phyloP scores from a whole-genome alignment of 2,797 vertebrate genomes.

The Myotis findleyi region DNA sequence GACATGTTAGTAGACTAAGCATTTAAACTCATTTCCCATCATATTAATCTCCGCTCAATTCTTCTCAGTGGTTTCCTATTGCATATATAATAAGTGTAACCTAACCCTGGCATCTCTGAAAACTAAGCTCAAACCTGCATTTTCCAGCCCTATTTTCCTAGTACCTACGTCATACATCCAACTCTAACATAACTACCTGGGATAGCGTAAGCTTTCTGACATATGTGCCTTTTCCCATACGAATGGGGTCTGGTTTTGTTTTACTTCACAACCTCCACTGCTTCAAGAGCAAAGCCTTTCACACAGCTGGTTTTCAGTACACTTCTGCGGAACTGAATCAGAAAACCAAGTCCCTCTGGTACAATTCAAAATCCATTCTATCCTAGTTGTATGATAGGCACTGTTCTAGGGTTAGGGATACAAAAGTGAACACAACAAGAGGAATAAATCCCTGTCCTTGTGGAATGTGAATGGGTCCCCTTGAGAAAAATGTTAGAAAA shows the following conservation, averaged over 20 bases:
- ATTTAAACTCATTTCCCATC: not conserved
- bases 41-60: not conserved
- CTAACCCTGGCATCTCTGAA: not conserved
- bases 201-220: not conserved
- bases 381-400: not conserved
- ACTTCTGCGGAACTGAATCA: not conserved
- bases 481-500: not conserved
- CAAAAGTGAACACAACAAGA: not conserved
- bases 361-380: not conserved
- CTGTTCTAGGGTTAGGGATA: not conserved
- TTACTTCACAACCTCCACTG: not conserved
- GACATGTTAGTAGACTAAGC: not conserved
- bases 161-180: not conserved
- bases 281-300: not conserved
- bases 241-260: not conserved
- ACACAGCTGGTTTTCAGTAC: not conserved
- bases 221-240: not conserved
- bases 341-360: not conserved
- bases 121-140: not conserved
- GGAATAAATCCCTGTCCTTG: not conserved
- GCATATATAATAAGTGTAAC: not conserved
- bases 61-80: not conserved
- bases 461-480: not conserved
- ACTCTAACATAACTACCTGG: not conserved
- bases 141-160: conserved; percentile 27